These are phyloP conservation scores for Siniperca scherzeri DNA, from an alignment of 2,797 vertebrate species.

Conservation along the genomic window DNA sequence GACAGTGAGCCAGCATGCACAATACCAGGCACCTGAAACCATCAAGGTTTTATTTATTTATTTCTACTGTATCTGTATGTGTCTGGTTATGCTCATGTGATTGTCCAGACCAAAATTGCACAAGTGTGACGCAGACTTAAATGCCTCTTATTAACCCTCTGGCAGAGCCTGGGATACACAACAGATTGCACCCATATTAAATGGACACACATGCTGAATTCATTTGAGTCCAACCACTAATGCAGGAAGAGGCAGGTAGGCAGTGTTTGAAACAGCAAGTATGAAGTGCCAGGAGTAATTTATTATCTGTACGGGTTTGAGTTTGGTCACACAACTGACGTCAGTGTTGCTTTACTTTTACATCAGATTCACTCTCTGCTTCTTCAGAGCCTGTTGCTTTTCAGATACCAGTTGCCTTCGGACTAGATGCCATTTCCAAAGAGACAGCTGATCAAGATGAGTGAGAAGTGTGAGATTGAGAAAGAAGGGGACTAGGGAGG, in stretches of 20 bases:
- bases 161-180: not conserved
- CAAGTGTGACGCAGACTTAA: not conserved
- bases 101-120: not conserved
- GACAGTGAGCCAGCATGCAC: not conserved
- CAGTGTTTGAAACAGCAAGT: not conserved
- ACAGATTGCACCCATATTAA: not conserved
- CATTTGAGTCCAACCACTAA: not conserved
- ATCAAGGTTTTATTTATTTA: not conserved
- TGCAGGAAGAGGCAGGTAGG: not conserved
- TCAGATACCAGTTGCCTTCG: not conserved
- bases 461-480: not conserved
- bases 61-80: not conserved
- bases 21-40: not conserved
- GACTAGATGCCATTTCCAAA: not conserved
- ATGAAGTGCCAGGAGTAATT: not conserved
- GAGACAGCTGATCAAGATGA: slow-evolving; percentile 7
- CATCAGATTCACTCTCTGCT: not conserved
- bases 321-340: not conserved
- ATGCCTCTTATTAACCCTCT: not conserved
- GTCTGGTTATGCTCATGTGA: too few relatives aligned
- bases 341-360: slow-evolving; percentile 10
- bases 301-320: not conserved
- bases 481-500: not conserved
- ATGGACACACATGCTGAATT: not conserved
- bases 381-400: not conserved